phyloP scores from a whole-genome alignment of 2,113 vertebrate species.

The Odocoileus virginianus region DNA sequence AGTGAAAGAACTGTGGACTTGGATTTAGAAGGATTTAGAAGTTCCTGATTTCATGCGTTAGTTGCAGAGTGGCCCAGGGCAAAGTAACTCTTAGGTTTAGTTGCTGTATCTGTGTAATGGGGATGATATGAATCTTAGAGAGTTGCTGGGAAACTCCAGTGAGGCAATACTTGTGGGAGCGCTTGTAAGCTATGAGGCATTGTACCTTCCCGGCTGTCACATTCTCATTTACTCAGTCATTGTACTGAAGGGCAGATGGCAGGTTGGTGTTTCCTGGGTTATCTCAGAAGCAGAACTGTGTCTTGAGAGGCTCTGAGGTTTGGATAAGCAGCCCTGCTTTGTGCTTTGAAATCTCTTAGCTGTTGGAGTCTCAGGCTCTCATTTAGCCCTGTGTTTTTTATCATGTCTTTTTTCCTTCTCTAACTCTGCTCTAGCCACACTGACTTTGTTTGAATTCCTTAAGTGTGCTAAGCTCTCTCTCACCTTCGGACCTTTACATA shows the following conservation, averaged over 20 bases:
- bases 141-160: background rate
- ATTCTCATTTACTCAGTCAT: background rate
- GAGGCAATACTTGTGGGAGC: background rate
- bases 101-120: background rate
- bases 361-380: background rate
- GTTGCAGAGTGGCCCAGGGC: background rate
- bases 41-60: background rate
- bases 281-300: background rate
- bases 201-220: background rate
- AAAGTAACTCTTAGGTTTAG: background rate
- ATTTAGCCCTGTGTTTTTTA: background rate
- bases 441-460: background rate
- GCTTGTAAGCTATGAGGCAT: background rate
- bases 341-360: background rate
- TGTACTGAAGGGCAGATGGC: background rate
- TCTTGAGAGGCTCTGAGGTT: background rate
- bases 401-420: background rate
- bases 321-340: background rate
- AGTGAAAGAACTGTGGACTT: background rate
- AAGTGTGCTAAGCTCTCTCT: background rate
- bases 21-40: background rate
- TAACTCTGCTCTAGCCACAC: background rate
- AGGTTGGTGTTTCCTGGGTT: background rate
- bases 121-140: background rate
- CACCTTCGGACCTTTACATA: background rate